These are phyloP conservation scores for Antechinus stuartii DNA, from an alignment of 2,113 vertebrate species.

Conservation along the genomic window DNA sequence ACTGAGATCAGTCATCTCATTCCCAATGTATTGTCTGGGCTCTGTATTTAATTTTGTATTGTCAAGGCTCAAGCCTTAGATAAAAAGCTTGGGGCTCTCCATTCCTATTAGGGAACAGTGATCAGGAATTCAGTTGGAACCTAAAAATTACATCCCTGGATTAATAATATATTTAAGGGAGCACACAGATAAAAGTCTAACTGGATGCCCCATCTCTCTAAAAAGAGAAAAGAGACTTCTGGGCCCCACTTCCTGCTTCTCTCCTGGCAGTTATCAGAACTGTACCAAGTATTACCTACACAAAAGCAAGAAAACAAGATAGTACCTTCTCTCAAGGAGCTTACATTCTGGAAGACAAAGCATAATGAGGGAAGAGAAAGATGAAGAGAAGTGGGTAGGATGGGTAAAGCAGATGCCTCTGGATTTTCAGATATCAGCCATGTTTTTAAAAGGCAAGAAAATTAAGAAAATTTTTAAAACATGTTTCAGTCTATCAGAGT, in stretches of 20 bases:
- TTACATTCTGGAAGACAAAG: not conserved
- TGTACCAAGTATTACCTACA: not conserved
- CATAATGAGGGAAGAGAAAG: not conserved
- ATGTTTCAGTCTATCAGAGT: too few species aligned
- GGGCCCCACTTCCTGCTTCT: not conserved
- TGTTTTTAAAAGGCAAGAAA: too few species aligned
- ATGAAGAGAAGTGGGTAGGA: not conserved
- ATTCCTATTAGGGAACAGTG: not conserved
- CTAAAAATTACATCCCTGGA: not conserved
- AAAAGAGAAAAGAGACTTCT: not conserved
- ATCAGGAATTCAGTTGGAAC: not conserved
- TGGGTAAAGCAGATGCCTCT: not conserved
- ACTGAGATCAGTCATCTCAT: not conserved
- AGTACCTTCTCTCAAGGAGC: too few species aligned
- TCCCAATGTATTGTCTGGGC: not conserved
- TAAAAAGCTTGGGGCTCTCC: not conserved
- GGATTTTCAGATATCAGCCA: too few species aligned
- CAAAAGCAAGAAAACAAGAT: not conserved
- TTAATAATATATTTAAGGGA: not conserved
- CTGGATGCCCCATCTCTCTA: not conserved
- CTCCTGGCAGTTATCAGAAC: not conserved
- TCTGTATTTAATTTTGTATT: not conserved
- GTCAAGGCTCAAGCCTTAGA: not conserved
- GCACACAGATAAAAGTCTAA: not conserved
- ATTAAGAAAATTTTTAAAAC: too few species aligned